Evolutionary conservation across 1,140 invertebrate genomes (phyloP).

Genomic region (Globodera rostochiensis): DNA sequence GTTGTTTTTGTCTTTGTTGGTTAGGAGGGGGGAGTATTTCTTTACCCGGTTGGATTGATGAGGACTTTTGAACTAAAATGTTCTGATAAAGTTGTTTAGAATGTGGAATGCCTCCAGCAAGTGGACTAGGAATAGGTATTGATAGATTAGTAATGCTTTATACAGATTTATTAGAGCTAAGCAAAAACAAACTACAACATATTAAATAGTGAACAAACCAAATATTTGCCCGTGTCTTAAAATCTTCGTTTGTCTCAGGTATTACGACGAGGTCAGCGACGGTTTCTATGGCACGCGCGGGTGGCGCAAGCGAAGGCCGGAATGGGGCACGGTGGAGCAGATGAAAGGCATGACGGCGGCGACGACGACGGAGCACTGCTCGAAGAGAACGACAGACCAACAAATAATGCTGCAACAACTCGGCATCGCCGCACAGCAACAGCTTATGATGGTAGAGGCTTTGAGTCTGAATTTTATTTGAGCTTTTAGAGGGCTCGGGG

Average conservation of each 20-base stretch:
- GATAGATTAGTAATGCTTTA: too few species aligned
- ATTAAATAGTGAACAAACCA: too few species aligned
- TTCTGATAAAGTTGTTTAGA: too few species aligned
- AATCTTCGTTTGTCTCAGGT: constrained; percentile 19
- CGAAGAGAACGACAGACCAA: constrained; percentile 6
- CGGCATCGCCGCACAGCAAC: constrained; percentile 1
- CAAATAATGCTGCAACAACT: constrained; percentile 23
- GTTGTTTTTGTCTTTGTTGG: constrained; percentile 12
- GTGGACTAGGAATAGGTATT: too few species aligned
- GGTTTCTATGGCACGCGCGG: constrained; percentile 64
- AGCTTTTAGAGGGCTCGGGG: too few species aligned
- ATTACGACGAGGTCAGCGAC: constrained; percentile 49
- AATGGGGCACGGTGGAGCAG: constrained; percentile 23
- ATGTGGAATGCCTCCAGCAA: too few species aligned
- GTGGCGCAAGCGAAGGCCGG: constrained; percentile 56
- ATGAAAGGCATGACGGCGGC: constrained; percentile 1
- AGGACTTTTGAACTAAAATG: neutral
- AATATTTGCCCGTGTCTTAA: neutral
- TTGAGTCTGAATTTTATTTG: too few species aligned
- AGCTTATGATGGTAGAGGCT: neutral
- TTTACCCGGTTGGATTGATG: too few species aligned
- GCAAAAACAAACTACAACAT: too few species aligned
- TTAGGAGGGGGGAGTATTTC: too few species aligned
- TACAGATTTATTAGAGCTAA: too few species aligned
- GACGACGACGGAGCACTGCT: too few species aligned